These are phyloP conservation scores for Paratrypauchen microcephalus DNA, from an alignment of 2,797 vertebrate genomes.

Conservation along the genomic window DNA sequence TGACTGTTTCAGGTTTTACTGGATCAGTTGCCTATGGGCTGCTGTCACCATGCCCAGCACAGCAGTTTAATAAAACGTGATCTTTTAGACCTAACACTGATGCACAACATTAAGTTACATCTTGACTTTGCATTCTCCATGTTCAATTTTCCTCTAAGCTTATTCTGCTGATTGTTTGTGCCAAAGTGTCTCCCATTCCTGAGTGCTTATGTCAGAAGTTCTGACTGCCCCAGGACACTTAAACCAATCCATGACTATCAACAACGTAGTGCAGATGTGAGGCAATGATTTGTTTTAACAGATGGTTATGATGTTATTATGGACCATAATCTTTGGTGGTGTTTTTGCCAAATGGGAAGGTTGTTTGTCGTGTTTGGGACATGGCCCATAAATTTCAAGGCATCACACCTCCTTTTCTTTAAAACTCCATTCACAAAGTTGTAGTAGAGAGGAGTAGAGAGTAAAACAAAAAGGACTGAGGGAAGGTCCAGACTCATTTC, in stretches of 20 bases:
- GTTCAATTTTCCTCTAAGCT: constrained; percentile 4
- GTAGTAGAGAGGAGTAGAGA: not conserved
- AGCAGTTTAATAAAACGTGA: not conserved
- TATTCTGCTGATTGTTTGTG: constrained; percentile 38
- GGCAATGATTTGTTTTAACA: not conserved
- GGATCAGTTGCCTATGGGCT: not conserved
- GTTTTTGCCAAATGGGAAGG: not conserved
- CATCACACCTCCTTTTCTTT: constrained; percentile 21
- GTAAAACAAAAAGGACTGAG: not conserved
- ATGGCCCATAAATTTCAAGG: constrained; percentile 53
- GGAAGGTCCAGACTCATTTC: constrained; percentile 9
- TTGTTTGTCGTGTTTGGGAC: constrained; percentile 27
- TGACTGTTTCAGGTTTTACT: not conserved
- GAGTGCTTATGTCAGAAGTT: constrained; percentile 51
- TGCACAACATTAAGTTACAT: not conserved
- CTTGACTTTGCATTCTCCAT: constrained; percentile 1
- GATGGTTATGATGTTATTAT: not conserved
- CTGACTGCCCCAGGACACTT: not conserved
- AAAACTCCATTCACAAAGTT: constrained; percentile 15
- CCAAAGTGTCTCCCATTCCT: constrained; percentile 60
- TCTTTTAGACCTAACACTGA: not conserved
- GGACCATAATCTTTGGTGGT: not conserved
- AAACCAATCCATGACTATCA: constrained; percentile 8
- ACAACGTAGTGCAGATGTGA: constrained; percentile 28
- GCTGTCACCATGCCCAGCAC: not conserved